Evolutionary conservation across 2,113 vertebrate genomes (phyloP).

Genomic region (Myiopsitta monachus): DNA sequence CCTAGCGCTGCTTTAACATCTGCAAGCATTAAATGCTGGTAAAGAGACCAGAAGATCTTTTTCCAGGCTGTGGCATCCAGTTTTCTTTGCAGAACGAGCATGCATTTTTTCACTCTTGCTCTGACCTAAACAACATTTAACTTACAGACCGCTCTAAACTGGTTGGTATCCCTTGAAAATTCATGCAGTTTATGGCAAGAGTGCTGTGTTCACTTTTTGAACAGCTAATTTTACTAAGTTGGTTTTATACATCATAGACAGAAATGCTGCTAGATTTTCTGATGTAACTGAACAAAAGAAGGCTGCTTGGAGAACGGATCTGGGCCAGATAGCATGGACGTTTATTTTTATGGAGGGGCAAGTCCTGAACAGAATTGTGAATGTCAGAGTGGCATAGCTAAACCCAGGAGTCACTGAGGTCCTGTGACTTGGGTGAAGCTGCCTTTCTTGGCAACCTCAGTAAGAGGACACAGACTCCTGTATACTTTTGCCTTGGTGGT

Average conservation of each 20-base stretch:
- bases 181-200: neutral
- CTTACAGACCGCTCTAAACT: neutral
- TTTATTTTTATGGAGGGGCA: conserved; percentile 65
- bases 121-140: neutral
- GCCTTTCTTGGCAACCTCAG: conserved; percentile 54
- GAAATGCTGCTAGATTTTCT: neutral
- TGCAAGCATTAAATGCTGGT: neutral
- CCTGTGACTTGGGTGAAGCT: conserved; percentile 28
- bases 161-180: neutral
- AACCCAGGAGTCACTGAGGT: conserved; percentile 49
- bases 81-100: neutral
- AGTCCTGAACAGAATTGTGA: conserved; percentile 45
- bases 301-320: conserved; percentile 5
- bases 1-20: neutral
- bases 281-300: neutral
- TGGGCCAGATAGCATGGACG: conserved; percentile 46
- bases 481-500: neutral
- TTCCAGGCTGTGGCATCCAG: neutral
- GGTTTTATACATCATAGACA: neutral
- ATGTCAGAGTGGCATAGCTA: conserved; percentile 53
- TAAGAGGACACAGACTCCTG: conserved; percentile 13
- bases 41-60: neutral
- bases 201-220: neutral
- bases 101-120: neutral
- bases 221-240: neutral